Percentiles rank a stretch among this genome's conserved stretches.
phyloP scores from a whole-genome alignment of 2,113 vertebrate genomes.

The Laticauda colubrina region DNA sequence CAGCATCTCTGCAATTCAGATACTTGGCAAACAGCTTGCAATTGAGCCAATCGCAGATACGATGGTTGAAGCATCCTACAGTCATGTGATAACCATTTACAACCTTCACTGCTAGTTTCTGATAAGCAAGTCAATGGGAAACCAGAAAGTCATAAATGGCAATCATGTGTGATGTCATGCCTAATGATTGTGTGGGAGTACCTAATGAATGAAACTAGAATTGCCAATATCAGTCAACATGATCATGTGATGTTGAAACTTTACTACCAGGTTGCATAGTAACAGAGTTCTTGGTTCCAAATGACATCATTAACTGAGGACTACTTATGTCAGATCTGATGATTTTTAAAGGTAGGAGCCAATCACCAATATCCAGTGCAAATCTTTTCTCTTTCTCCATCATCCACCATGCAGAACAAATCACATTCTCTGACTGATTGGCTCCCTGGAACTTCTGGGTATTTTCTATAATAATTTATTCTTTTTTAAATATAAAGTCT shows the following conservation, averaged over 20 bases:
- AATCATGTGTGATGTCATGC: not conserved
- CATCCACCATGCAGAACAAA: not conserved
- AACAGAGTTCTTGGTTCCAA: not conserved
- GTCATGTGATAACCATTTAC: not conserved
- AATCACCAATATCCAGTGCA: not conserved
- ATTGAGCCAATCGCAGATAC: not conserved
- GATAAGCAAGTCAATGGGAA: not conserved
- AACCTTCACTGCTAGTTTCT: not conserved
- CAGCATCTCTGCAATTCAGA: not conserved
- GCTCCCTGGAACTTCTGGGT: not conserved
- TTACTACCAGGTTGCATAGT: not conserved
- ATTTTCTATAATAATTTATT: not conserved
- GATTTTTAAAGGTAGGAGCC: not conserved
- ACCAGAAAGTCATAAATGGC: not conserved
- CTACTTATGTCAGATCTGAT: not conserved
- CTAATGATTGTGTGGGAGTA: not conserved
- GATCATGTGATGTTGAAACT: not conserved
- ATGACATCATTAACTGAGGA: not conserved
- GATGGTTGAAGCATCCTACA: not conserved
- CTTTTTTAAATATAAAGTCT: not conserved
- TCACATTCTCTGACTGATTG: not conserved
- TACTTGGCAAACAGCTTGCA: not conserved
- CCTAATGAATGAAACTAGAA: not conserved
- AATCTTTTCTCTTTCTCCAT: not conserved
- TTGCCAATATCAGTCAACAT: not conserved